Conservation (phyloP, 2,113 vertebrate species). For the Dermatemys mawii region DNA sequence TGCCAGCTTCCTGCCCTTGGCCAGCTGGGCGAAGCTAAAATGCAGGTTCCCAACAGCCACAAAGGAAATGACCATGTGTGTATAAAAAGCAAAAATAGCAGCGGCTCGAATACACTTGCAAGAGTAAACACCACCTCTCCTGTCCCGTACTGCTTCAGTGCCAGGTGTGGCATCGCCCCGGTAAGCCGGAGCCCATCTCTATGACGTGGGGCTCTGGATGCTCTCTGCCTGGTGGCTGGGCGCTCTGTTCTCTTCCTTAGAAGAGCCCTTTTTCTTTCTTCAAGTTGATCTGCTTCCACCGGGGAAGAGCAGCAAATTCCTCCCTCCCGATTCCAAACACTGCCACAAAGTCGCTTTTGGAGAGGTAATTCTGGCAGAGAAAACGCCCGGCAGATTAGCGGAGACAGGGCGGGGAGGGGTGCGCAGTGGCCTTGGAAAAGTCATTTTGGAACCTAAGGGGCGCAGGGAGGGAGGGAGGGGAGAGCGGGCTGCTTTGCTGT, state of each 20-base stretch:
- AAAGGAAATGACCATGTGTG: neutral
- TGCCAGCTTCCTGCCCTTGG: neutral
- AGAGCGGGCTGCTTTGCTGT: neutral
- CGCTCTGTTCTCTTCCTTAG: slow-evolving; percentile 52
- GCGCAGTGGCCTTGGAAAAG: no score
- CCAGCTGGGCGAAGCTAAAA: neutral
- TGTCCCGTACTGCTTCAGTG: neutral
- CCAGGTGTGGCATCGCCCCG: no score
- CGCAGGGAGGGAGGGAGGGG: neutral
- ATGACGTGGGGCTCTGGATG: neutral
- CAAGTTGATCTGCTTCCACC: slow-evolving; percentile 85
- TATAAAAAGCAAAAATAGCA: neutral
- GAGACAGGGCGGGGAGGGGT: neutral
- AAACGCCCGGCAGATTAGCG: slow-evolving; percentile 20
- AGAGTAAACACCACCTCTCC: neutral
- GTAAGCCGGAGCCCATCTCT: neutral
- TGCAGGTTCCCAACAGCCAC: neutral
- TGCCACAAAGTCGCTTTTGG: slow-evolving; percentile 81
- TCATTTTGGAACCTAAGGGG: neutral
- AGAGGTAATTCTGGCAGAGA: slow-evolving; percentile 83
- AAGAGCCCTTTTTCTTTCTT: slow-evolving; percentile 89
- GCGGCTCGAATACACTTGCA: neutral
- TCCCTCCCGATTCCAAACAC: slow-evolving; percentile 84
- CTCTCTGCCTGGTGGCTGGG: neutral
- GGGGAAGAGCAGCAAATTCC: slow-evolving; percentile 79